A percentile compares a stretch with the other conserved stretches of the same genome.
These are phyloP conservation scores for Colletes latitarsis DNA, from an alignment of 1,140 invertebrate genomes.

Conservation along the genomic window DNA sequence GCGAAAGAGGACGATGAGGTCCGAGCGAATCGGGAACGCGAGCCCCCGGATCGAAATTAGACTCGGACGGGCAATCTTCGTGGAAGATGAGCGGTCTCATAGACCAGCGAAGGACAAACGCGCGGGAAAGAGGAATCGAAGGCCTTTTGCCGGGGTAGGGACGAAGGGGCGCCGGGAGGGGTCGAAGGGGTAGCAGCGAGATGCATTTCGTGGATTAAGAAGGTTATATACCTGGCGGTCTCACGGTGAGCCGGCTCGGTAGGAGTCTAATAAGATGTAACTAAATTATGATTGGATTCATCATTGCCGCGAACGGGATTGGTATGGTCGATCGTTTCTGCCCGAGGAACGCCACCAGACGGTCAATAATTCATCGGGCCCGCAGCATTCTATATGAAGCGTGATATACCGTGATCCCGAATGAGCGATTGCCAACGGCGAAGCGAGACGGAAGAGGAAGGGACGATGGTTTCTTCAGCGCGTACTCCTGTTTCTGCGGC, in stretches of 20 bases:
- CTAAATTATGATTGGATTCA: constrained; percentile 81
- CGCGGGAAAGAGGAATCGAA: constrained; percentile 55
- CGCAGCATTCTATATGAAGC: constrained; percentile 74
- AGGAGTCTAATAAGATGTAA: constrained; percentile 81
- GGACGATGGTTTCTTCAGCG: constrained; percentile 44
- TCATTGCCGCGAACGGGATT: constrained; percentile 77
- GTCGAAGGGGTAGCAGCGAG: constrained; percentile 64
- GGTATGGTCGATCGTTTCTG: constrained; percentile 74
- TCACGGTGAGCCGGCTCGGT: constrained; percentile 78
- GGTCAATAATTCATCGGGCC: constrained; percentile 76
- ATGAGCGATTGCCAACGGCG: constrained; percentile 77
- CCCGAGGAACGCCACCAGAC: constrained; percentile 44
- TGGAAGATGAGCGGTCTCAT: constrained; percentile 47
- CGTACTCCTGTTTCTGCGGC: constrained; percentile 52
- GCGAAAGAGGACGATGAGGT: not conserved
- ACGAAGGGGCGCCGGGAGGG: constrained; percentile 5
- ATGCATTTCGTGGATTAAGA: constrained; percentile 79
- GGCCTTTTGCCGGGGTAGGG: constrained; percentile 12
- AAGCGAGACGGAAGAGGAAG: constrained; percentile 56
- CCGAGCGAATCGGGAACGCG: constrained; percentile 29
- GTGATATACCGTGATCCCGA: constrained; percentile 79
- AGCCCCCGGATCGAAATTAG: constrained; percentile 25
- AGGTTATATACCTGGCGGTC: constrained; percentile 76
- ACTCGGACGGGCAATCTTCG: constrained; percentile 28
- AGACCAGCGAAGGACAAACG: constrained; percentile 44